Percentiles rank a stretch among this genome's conserved stretches.
These are phyloP conservation scores for Trialeurodes vaporariorum DNA, from an alignment of 1,140 invertebrate species.

Conservation along the genomic window DNA sequence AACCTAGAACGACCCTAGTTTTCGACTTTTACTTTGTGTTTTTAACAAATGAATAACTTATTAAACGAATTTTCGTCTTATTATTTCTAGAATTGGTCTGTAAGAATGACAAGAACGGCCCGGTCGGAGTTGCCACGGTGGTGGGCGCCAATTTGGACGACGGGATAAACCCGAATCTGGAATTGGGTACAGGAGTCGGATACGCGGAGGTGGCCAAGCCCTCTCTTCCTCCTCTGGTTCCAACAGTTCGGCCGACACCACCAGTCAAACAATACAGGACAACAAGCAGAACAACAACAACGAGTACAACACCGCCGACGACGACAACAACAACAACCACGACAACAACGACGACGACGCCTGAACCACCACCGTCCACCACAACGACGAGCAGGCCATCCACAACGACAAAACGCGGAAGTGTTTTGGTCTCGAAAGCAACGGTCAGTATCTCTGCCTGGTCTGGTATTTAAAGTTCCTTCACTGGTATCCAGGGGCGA, in stretches of 20 bases:
- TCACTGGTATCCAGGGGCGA: too few species aligned
- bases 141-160: conserved; percentile 41
- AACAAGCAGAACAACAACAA: conserved; percentile 27
- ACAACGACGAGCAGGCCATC: conserved; percentile 33
- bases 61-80: too few species aligned
- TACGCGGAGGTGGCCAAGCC: not conserved
- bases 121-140: conserved; percentile 42
- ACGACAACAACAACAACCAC: conserved; percentile 27
- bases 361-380: conserved; percentile 17
- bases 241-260: not conserved
- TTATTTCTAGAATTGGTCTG: conserved; percentile 39
- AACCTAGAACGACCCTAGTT: too few species aligned
- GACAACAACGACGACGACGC: conserved; percentile 20
- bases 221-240: not conserved
- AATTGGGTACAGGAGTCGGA: conserved; percentile 19
- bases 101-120: conserved; percentile 21
- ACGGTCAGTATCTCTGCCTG: too few species aligned
- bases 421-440: conserved; percentile 19
- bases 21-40: too few species aligned
- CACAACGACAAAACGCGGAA: conserved; percentile 26
- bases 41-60: too few species aligned
- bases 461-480: too few species aligned
- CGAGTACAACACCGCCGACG: conserved; percentile 25
- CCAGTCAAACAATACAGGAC: conserved; percentile 9
- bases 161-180: conserved; percentile 17